Evolutionary conservation across 2,888 invertebrate genomes (phyloP), one percentile per base, ranked within the genome.

Genomic region (Helobdella robusta): DNA sequence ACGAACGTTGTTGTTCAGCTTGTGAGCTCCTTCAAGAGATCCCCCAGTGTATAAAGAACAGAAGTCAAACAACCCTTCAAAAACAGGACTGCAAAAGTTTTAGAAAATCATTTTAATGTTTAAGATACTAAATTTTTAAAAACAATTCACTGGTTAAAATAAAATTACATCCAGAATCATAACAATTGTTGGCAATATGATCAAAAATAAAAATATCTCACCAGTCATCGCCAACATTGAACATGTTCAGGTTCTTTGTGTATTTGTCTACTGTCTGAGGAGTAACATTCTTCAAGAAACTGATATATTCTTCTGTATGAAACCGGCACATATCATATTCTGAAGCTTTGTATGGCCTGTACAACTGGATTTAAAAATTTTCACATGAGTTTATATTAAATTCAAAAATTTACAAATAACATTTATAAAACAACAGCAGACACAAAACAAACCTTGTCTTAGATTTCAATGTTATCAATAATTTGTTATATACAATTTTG

Each of bases 41-140:
- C 97, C 98, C 0, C 98, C 98, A 0, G 98, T 95, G 77, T 97
- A 98, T 89, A 93, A 75, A 86, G 64, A 90, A 78, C 97, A 98
- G 80, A 98, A 99, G 76, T 99, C 95, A 80, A 92, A 98, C 1
- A 99, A 83, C 0, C 98, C 98, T 78, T 95, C 93, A 76, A 84
- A 84, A 2, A 84, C 81, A 4, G 84, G 84, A 70, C 83, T 82
- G 75, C 48, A 44, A 59, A 65, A 59, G 59, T 15, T 11, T 48
- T 48, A 48, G 25, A 48, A 25, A 15, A n/a, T n/a, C n/a, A n/a
- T n/a, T n/a, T n/a, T n/a, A n/a, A n/a, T n/a, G n/a, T n/a, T n/a
- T n/a, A n/a, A n/a, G n/a, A n/a, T n/a, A n/a, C n/a, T n/a, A n/a
- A n/a, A n/a, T n/a, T n/a, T n/a, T n/a, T n/a, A n/a, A n/a, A n/a